Evolutionary conservation across 2,113 vertebrate species (phyloP), one percentile per base, ranked within the genome.

Genomic region (Nibea albiflora): DNA sequence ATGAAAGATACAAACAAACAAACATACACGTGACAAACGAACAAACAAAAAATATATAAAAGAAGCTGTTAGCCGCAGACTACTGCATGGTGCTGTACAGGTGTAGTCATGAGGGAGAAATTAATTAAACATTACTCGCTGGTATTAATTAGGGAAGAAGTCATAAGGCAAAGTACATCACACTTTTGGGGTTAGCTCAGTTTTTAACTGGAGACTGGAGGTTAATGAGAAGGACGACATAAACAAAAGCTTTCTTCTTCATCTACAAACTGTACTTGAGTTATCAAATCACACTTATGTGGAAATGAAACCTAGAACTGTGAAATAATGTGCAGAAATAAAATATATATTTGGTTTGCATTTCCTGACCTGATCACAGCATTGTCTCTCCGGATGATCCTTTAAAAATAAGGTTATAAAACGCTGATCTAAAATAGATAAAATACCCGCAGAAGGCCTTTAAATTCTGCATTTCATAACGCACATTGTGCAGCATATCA

Each of bases 51-150:
- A 91, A 93, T 85, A 91, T 73, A 86, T 81, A 90, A 92, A 94
- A 94, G 78, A 94, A 93, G 90, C 91, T 89, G 92, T 95, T 95
- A 95, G 94, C 93, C 19, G 81, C 90, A 93, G 84, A 87, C 83
- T 77, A 70, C 80, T 79, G 78, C 87, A 88, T 65, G 85, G 46
- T 52, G 80, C 67, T 63, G 79, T 35, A 78, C 76, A 88, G 46
- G 76, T 85, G 53, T 31, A 85, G 78, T 76, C 83, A 83, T 61
- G 84, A 67, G 78, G 85, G 56, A 80, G 64, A 70, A 82, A 44
- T 70, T 4, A 70, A 69, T 20, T 76, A 75, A 20, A 69, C 57
- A 85, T 73, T 22, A 50, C 15, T 52, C 71, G 52, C 63, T 80
- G 71, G 50, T 62, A 62, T 73, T 90, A 50, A 82, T 72, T 73